Percentiles rank a stretch among this genome's conserved stretches.
These are phyloP conservation scores for Dioctria linearis DNA, from an alignment of 2,888 invertebrate genomes.

Conservation along the genomic window DNA sequence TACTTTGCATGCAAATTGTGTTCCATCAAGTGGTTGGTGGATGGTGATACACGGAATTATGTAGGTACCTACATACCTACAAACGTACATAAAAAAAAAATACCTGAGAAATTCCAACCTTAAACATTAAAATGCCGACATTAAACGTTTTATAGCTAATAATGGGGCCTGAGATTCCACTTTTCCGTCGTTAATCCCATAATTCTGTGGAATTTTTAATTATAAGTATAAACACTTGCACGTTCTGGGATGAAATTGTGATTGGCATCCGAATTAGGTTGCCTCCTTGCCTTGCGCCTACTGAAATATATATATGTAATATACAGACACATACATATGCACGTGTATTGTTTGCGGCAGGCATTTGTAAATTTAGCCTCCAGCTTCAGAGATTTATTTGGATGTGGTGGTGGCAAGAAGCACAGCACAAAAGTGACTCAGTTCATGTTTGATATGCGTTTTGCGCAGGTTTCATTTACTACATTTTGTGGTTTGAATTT, in stretches of 20 bases:
- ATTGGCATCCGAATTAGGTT: background rate
- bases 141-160: conserved; percentile 41
- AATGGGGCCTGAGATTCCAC: conserved; percentile 4
- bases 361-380: background rate
- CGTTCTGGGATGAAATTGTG: background rate
- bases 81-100: background rate
- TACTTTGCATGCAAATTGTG: conserved; percentile 37
- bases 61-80: too few relatives aligned
- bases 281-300: too few relatives aligned
- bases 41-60: conserved; percentile 12
- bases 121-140: conserved; percentile 16
- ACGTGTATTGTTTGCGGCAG: background rate
- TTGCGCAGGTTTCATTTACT: conserved; percentile 19
- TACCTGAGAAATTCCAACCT: conserved; percentile 4
- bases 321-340: too few relatives aligned
- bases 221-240: background rate
- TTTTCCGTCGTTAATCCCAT: background rate
- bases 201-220: conserved; percentile 9
- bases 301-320: too few relatives aligned
- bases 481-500: conserved; percentile 7
- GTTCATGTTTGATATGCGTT: conserved; percentile 24
- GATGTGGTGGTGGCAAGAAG: conserved; percentile 3
- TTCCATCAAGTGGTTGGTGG: conserved; percentile 28
- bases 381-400: conserved; percentile 3
- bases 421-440: conserved; percentile 14